Base-by-base conservation (phyloP, 1,140 invertebrate genomes). In the Bombus confusus region DNA sequence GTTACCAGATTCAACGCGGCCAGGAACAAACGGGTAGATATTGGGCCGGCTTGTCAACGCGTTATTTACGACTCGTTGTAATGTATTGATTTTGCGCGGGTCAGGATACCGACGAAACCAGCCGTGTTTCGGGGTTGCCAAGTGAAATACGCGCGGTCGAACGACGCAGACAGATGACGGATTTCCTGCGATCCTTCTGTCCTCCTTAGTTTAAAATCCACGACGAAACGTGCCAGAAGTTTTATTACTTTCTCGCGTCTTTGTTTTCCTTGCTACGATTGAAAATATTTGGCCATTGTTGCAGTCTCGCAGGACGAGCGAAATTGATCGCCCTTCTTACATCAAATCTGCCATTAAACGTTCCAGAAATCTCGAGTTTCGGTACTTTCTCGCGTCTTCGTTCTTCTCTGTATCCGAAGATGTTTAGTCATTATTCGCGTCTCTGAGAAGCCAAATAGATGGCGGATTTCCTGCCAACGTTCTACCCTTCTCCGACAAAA, bases 61-160 rank as follows among this genome's bases (percentile, higher is more conserved):
- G 86, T 92, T 92, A 91, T 92, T 92, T 91, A 91, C 85, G 90
- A 41, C 76, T 86, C 75, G 83, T 91, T 87, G 76, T 86, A 86
- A 86, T 82, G 88, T 92, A 91, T 92, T 87, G 91, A 92, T 91
- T 91, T 87, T 62, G 83, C 83, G 76, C 31, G 78, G 41, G 66
- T 43, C 41, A 22, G 37, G 76, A 3, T 64, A 41, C 57, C 68
- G 37, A 12, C 15, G 75, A 43, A 43, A 66, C 59, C 57, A 41
- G 22, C 72, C n/a, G n/a, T 37, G 75, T 62, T 76, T 79, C 76
- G 10, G 9, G n/a, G 8, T n/a, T 74, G n/a, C 39, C 28, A 31
- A 31, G 41, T 47, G 68, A 28, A 47, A 74, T n/a, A 34, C 41
- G 25, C 39, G 69, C 13, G 39, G 12, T 9, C 22, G 41, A 75